Evolutionary conservation across 1,140 invertebrate genomes (phyloP).

Genomic region (Brachionus rubens): DNA sequence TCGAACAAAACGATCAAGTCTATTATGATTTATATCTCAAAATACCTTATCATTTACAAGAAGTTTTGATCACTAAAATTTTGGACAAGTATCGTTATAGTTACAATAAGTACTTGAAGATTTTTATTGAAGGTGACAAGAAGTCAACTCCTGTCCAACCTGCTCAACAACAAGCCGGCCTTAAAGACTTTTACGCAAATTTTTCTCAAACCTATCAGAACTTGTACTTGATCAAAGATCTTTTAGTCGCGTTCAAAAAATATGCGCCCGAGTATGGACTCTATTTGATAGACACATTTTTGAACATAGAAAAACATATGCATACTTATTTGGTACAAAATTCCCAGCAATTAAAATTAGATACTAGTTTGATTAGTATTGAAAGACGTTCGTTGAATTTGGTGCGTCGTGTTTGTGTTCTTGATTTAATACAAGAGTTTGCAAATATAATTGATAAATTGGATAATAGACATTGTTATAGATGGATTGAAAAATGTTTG

Average conservation of each 20-base stretch:
- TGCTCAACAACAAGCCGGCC: neutral
- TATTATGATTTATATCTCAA: neutral
- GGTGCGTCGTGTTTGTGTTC: slow-evolving; percentile 1
- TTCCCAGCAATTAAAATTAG: neutral
- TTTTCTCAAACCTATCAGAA: neutral
- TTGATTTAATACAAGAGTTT: neutral
- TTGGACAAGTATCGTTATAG: slow-evolving; percentile 9
- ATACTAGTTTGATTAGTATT: neutral
- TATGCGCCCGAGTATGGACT: slow-evolving; percentile 4
- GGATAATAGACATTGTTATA: slow-evolving; percentile 29
- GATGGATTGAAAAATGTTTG: slow-evolving; percentile 35
- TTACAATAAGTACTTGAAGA: neutral
- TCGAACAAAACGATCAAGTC: neutral
- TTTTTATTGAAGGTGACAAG: slow-evolving; percentile 15
- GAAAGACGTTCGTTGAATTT: slow-evolving; percentile 12
- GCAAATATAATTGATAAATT: neutral
- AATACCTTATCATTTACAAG: neutral
- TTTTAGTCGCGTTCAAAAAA: slow-evolving; percentile 3
- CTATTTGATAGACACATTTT: slow-evolving; percentile 38
- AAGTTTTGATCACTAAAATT: slow-evolving; percentile 9
- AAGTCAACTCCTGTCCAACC: neutral
- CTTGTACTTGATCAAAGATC: neutral
- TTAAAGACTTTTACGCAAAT: slow-evolving; percentile 18
- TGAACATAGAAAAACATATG: slow-evolving; percentile 17
- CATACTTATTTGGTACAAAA: slow-evolving; percentile 25